Base-by-base conservation (phyloP, 2,888 invertebrate genomes). In the Hirtodrosophila cameraria region DNA sequence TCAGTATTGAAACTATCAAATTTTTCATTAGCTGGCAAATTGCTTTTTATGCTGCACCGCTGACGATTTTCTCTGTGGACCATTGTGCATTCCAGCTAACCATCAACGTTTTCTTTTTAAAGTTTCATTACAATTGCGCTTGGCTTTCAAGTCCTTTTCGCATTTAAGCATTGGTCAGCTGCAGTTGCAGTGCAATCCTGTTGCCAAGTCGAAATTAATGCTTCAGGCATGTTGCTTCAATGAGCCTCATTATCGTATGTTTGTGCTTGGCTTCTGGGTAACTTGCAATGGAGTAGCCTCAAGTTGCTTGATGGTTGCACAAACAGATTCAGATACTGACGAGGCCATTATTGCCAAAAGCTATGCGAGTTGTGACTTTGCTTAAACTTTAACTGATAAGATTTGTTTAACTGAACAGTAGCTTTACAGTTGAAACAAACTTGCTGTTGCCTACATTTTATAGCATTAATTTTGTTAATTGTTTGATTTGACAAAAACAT, bases 231-330 rank as follows among this genome's bases (percentile, higher is more conserved):
- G 63, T 53, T 71, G 38, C 33, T 57, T 33, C 59, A 72, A 65
- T 61, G 62, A 61, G 78, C 38, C 71, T 68, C 65, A 77, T 69
- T 62, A 65, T 39, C 31, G 45, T 59, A 43, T 57, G 68, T 41
- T 53, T 70, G 62, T 61, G 42, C 43, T 75, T 42, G 48, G 20
- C 33, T 35, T 27, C 6, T 23, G 23, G 7, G 27, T 13, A 35
- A 50, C 8, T 30, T 43, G 8, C 30, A 31, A 28, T 25, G 5
- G 39, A 31, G 27, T 28, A 46, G 43, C 69, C 52, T 8, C 9
- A 38, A 52, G 61, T 27, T 39, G 25, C 11, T 35, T 45, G 50
- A 13, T 65, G 52, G 13, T 48, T 36, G 46, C 30, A 52, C 48
- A 72, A 72, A 52, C 67, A 55, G 20, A 23, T 48, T 39, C n/a